phyloP scores from a whole-genome alignment of 2,888 invertebrate genomes.

The Drosophila nr. perissopoda region DNA sequence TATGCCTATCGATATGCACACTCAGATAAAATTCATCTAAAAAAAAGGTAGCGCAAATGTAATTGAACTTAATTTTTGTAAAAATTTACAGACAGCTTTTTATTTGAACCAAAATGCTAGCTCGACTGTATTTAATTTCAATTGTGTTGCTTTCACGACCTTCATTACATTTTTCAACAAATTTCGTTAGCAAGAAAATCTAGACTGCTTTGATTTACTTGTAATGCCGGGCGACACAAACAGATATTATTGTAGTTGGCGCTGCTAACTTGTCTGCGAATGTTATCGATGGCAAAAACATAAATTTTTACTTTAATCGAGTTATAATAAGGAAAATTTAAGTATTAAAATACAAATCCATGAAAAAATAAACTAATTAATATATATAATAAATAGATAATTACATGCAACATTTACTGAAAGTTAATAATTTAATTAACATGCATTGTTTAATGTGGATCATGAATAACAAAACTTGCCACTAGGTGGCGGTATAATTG shows the following conservation, averaged over 20 bases:
- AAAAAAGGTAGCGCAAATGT: background rate
- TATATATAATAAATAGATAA: too few species aligned
- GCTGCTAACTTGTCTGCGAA: conserved; percentile 9
- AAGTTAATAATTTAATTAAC: too few species aligned
- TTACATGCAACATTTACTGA: too few species aligned
- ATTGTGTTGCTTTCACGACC: background rate
- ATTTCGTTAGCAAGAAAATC: background rate
- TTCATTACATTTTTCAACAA: background rate
- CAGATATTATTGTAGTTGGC: conserved; percentile 11
- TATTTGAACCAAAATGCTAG: background rate
- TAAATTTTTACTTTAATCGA: background rate
- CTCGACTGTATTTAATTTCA: background rate
- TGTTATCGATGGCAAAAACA: conserved; percentile 16
- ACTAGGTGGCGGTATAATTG: too few species aligned
- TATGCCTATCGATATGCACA: conserved; percentile 36
- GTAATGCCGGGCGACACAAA: conserved; percentile 39
- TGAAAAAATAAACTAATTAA: too few species aligned
- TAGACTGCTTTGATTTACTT: background rate
- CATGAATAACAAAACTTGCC: too few species aligned
- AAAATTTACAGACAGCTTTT: background rate
- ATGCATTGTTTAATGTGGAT: too few species aligned
- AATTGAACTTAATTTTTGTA: background rate
- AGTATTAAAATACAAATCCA: background rate
- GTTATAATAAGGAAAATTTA: background rate
- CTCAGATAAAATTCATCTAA: conserved; percentile 5